Base-by-base conservation (phyloP, 1,140 invertebrate genomes). In the Eupristina koningsbergeri region DNA sequence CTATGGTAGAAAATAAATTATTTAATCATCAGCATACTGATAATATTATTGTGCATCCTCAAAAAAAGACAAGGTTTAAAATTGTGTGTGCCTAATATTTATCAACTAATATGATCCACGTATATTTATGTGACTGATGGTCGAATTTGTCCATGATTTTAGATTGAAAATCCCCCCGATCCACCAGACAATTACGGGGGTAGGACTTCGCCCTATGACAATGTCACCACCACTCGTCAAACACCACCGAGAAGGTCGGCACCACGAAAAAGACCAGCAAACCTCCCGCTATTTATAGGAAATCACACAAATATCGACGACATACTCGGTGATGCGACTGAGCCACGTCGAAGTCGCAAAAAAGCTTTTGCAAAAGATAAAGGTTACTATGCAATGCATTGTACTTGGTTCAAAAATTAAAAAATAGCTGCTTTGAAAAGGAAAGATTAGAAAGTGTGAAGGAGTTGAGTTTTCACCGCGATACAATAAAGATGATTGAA, bases 281-380 rank as follows among this genome's bases (percentile, higher is more conserved):
- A 91, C 63, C 86, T 92, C 47, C 89, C 93, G 85, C 91, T 95
- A 81, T 97, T 96, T 89, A 96, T 97, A 86, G 96, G 96, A 34
- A 93, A 94, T 81, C 95, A 96, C 88, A 96, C 95, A 19, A 96
- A 97, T 89, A 97, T 97, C 81, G 96, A 97, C 88, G 96, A 97
- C 87, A 93, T 97, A 87, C 91, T 97, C 73, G 96, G 96, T 11
- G 93, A 93, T 45, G 22, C 29, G 19, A 73, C 39, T 17, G 93
- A 94, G 75, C 95, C 93, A 86, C 93, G 94, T 39, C 76, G 63
- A 31, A 63, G 71, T 34, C 80, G 34, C 3, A 81, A 29, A 29
- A 75, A 71, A 22, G 36, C 1, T 41, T 26, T 71, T 19, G 19
- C 67, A 8, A 71, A 71, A 22, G 67, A 71, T 17, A 71, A 71